Percentiles rank a stretch among this genome's conserved stretches.
Evolutionary conservation across 2,113 vertebrate genomes (phyloP).

Genomic region (Cynocephalus volans): DNA sequence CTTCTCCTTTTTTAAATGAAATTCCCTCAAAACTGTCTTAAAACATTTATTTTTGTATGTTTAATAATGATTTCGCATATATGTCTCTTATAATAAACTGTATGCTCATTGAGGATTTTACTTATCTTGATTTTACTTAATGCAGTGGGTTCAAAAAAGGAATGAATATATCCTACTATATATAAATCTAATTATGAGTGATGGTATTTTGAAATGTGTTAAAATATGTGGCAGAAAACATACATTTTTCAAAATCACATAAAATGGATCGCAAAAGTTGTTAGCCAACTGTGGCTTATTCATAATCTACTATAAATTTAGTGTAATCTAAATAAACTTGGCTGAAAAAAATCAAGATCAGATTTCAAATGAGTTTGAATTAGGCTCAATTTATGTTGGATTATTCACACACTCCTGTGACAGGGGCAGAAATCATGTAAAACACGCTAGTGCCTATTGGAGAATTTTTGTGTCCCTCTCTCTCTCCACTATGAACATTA

Average conservation of each 20-base stretch:
- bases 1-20: background rate
- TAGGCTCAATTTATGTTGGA: background rate
- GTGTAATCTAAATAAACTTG: background rate
- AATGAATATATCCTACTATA: background rate
- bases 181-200: background rate
- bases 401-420: background rate
- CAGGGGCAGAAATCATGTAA: background rate
- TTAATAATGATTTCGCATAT: background rate
- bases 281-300: background rate
- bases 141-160: background rate
- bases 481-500: too few species aligned
- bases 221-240: background rate
- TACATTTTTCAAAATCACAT: background rate
- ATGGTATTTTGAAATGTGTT: slow-evolving; percentile 7
- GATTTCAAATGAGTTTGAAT: background rate
- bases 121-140: background rate
- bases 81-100: background rate
- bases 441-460: too few species aligned
- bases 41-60: background rate
- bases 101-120: background rate
- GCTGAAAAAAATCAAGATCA: background rate
- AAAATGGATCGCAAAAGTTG: background rate
- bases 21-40: background rate
- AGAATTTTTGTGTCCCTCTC: too few species aligned
- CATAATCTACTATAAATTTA: background rate